Base-by-base conservation (phyloP, 1,140 invertebrate species). In the Drosophila gunungcola region DNA sequence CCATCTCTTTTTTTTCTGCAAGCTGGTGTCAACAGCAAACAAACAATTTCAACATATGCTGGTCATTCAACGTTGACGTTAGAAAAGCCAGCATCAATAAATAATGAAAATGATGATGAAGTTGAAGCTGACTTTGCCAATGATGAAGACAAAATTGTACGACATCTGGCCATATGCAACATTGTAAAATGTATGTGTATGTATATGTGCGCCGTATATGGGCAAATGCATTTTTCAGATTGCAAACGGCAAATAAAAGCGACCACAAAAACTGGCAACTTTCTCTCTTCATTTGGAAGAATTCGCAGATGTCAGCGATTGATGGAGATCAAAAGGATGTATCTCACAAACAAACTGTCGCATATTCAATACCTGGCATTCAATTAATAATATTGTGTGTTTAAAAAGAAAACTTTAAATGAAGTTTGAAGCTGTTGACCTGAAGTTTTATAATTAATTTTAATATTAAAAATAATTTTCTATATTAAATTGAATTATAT, bases 201-300 rank as follows among this genome's bases (percentile, higher is more conserved):
- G 21, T 41, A n/a, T 21, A 12, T 13, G 41, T 12, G 10, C 11
- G 9, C 34, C 58, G 10, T 53, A 42, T 74, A 67, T 51, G 61
- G 61, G 60, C 32, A 58, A 73, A 73, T 73, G 68, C 67, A 73
- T 73, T 75, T 65, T 38, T 42, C 60, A 64, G 53, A 65, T 52
- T 60, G 80, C 56, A 61, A 73, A 62, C 61, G 67, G 67, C 78
- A 81, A 73, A 54, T 57, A 83, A 77, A 65, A 53, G 21, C 16
- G 39, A 27, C 4, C 29, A 11, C 3, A 49, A 48, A 48, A 56
- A 27, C 12, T 39, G 3, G 5, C 29, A 46, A 45, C 73, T 63
- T 55, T 58, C 63, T 64, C 56, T 54, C 45, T 70, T 13, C 13
- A 56, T 52, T 69, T 54, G 29, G 7, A 13, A 70, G 51, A 69